Percentiles rank a stretch among this genome's conserved stretches.
These are phyloP conservation scores for Morone saxatilis DNA, from an alignment of 2,113 vertebrate genomes.

Conservation along the genomic window DNA sequence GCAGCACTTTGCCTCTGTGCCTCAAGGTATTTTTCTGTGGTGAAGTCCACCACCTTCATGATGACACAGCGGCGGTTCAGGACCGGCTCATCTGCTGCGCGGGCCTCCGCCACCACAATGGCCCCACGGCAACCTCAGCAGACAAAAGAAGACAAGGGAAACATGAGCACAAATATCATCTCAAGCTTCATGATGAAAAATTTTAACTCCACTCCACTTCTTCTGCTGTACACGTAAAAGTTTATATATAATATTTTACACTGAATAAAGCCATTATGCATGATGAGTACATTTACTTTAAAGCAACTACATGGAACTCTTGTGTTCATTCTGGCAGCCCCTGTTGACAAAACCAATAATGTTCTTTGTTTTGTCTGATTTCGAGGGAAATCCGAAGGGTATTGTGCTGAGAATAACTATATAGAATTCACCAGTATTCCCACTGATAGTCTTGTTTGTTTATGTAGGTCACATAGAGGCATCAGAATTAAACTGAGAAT, in stretches of 20 bases:
- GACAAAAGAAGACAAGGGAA: not conserved
- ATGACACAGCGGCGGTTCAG: constrained; percentile 84
- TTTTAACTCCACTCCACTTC: not conserved
- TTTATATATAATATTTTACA: no score
- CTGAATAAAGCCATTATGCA: not conserved
- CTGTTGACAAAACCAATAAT: no score
- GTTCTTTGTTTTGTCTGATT: no score
- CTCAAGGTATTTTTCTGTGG: constrained; percentile 72
- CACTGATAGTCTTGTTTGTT: no score
- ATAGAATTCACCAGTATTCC: no score
- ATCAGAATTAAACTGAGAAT: no score
- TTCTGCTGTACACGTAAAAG: no score
- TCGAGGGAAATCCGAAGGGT: no score
- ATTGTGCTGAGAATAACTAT: no score
- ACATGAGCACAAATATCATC: not conserved
- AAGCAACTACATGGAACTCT: no score
- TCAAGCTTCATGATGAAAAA: not conserved
- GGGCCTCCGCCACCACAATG: constrained; percentile 82
- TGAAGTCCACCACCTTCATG: constrained; percentile 85
- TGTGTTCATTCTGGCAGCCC: no score
- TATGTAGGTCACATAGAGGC: no score
- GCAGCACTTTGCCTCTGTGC: constrained; percentile 84
- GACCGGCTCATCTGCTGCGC: constrained; percentile 76
- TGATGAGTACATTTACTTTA: not conserved
- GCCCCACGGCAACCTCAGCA: constrained; percentile 83